A percentile compares a stretch with the other conserved stretches of the same genome.
These are phyloP conservation scores for Pelvicachromis taeniatus DNA, from an alignment of 2,113 vertebrate genomes.

Conservation along the genomic window DNA sequence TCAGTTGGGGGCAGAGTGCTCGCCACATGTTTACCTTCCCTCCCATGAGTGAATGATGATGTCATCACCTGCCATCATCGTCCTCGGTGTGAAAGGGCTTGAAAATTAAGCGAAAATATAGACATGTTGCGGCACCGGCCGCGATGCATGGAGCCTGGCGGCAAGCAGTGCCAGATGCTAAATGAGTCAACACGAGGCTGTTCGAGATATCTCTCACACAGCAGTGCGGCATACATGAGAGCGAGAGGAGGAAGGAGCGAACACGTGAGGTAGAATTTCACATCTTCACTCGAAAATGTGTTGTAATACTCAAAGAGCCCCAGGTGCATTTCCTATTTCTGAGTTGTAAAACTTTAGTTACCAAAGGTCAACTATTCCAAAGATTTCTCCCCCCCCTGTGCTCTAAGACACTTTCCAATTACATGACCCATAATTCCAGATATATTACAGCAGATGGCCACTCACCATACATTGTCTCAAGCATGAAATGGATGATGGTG, in stretches of 20 bases:
- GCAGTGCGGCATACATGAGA: not conserved
- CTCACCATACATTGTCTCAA: slow-evolving; percentile 26
- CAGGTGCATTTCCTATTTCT: not conserved
- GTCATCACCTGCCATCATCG: slow-evolving; percentile 19
- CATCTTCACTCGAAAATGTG: slow-evolving; percentile 4
- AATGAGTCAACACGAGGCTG: slow-evolving; percentile 66
- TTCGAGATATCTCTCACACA: slow-evolving; percentile 48
- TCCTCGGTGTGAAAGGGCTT: slow-evolving; percentile 37
- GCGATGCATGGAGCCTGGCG: not conserved
- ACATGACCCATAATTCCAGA: slow-evolving; percentile 5
- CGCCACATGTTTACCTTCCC: slow-evolving; percentile 20
- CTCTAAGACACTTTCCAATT: not conserved
- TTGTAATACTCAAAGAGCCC: slow-evolving; percentile 7
- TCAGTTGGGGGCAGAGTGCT: not conserved
- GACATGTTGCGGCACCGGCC: not conserved
- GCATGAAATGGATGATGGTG: slow-evolving; percentile 40
- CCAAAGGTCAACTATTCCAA: slow-evolving; percentile 1
- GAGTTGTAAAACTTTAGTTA: slow-evolving; percentile 3
- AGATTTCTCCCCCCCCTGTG: not conserved
- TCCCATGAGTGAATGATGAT: not conserved
- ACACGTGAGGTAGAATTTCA: not conserved
- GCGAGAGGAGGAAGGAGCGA: not conserved
- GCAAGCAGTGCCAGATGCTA: slow-evolving; percentile 59
- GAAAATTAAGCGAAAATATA: slow-evolving; percentile 43
- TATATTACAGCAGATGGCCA: slow-evolving; percentile 35